Evolutionary conservation across 1,140 invertebrate genomes (phyloP).

Genomic region (Pseudachorutes palmiensis): DNA sequence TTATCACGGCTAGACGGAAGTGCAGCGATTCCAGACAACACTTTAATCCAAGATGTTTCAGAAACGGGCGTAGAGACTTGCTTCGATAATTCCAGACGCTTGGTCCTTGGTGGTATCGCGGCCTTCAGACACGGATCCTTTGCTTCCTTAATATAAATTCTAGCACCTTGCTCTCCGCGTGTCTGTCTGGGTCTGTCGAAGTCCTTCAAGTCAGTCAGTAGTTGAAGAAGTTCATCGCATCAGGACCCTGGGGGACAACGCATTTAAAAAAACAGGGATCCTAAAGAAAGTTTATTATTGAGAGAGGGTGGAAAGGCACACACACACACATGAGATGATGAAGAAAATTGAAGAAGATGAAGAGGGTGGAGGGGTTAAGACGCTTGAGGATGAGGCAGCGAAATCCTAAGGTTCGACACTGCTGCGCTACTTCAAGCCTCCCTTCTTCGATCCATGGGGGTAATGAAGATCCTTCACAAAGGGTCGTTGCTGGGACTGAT

Average conservation of each 20-base stretch:
- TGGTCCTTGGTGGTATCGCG: too few relatives aligned
- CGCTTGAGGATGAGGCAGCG: not conserved
- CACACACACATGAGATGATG: not conserved
- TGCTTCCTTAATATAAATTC: not conserved
- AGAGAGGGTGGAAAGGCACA: not conserved
- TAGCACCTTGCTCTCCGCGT: not conserved
- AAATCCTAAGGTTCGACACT: not conserved
- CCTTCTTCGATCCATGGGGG: not conserved
- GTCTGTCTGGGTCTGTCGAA: not conserved
- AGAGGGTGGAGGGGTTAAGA: slow-evolving; percentile 10
- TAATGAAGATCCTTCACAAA: not conserved
- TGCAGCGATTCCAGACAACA: slow-evolving; percentile 9
- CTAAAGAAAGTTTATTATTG: slow-evolving; percentile 11
- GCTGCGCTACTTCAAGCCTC: not conserved
- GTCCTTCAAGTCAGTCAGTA: not conserved
- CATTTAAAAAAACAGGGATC: not conserved
- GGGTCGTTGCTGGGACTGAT: not conserved
- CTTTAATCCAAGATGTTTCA: too few relatives aligned
- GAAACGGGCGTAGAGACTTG: not conserved
- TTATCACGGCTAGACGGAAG: not conserved
- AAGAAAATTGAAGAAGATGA: slow-evolving; percentile 11
- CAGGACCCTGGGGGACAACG: not conserved
- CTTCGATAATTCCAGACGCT: too few relatives aligned
- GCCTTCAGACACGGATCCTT: too few relatives aligned
- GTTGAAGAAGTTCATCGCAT: not conserved